A percentile compares a stretch with the other conserved stretches of the same genome.
phyloP scores from a whole-genome alignment of 2,888 invertebrate species.

The Pristionchus mayeri region DNA sequence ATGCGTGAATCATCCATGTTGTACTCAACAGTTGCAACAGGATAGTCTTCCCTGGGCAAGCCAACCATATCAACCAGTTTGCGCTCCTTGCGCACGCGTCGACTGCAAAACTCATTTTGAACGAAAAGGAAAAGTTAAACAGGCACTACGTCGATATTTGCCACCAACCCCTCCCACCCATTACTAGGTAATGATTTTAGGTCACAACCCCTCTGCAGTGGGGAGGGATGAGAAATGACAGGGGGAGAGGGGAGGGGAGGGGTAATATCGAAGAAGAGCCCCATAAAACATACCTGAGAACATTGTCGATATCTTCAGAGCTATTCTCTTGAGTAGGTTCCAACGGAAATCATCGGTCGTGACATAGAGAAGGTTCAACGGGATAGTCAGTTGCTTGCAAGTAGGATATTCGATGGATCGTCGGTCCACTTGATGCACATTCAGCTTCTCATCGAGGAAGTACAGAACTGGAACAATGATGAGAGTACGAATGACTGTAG shows the following conservation, averaged over 20 bases:
- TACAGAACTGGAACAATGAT: constrained; percentile 1
- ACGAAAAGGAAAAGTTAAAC: neutral
- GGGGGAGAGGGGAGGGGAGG: no score
- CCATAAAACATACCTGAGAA: constrained; percentile 32
- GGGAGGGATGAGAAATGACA: no score
- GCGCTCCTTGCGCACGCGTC: constrained; percentile 24
- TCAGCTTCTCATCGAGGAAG: constrained; percentile 3
- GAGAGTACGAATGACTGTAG: no score
- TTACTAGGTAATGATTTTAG: no score
- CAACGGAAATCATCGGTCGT: constrained; percentile 36
- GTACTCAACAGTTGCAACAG: constrained; percentile 23
- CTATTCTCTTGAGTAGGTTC: constrained; percentile 41
- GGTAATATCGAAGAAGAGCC: no score
- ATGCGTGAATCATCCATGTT: neutral
- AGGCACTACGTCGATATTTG: no score
- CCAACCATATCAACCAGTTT: constrained; percentile 34
- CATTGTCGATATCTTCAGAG: constrained; percentile 23
- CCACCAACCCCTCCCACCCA: no score
- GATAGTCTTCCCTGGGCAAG: constrained; percentile 8
- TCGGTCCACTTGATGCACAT: neutral
- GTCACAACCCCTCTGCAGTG: no score
- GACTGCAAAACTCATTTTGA: neutral
- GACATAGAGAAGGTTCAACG: constrained; percentile 3
- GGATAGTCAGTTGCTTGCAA: neutral
- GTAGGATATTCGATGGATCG: neutral